A percentile compares a stretch with the other conserved stretches of the same genome.
Conservation (phyloP, 2,888 invertebrate species). For the Rhingia campestris region DNA sequence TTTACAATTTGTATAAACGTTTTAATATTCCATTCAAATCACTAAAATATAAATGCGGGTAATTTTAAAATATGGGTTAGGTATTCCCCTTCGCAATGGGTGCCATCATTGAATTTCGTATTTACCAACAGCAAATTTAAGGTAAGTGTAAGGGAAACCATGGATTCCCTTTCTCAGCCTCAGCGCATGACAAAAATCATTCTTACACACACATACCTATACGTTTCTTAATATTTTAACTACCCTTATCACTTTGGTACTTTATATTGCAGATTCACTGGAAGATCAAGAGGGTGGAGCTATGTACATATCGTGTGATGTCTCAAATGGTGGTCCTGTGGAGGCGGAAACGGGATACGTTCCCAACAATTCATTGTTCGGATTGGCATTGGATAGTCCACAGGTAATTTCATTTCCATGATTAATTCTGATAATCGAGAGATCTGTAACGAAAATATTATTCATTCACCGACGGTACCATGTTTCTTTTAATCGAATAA, state of each 20-base stretch:
- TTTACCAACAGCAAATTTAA: too few species aligned
- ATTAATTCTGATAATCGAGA: neutral
- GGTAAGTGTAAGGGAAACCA: too few species aligned
- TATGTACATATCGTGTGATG: constrained; percentile 84
- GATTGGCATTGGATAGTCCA: constrained; percentile 83
- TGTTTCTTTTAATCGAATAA: too few species aligned
- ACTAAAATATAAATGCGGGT: too few species aligned
- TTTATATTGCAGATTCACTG: constrained; percentile 82
- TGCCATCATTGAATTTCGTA: too few species aligned
- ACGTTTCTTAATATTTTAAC: constrained; percentile 39
- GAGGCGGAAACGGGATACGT: constrained; percentile 83
- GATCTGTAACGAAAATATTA: neutral
- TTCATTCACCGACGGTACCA: neutral
- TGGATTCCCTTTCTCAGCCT: too few species aligned
- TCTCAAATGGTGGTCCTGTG: constrained; percentile 83
- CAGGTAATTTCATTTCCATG: constrained; percentile 78
- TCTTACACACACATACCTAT: neutral
- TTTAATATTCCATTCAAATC: too few species aligned
- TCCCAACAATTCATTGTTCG: constrained; percentile 83
- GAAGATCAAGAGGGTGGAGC: constrained; percentile 84
- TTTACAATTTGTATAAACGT: too few species aligned
- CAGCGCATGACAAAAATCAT: constrained; percentile 52
- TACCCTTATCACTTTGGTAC: constrained; percentile 11
- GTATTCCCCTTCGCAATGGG: too few species aligned
- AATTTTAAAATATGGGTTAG: too few species aligned